Base-by-base conservation (phyloP, 2,888 invertebrate species). In the Euplexia lucipara region DNA sequence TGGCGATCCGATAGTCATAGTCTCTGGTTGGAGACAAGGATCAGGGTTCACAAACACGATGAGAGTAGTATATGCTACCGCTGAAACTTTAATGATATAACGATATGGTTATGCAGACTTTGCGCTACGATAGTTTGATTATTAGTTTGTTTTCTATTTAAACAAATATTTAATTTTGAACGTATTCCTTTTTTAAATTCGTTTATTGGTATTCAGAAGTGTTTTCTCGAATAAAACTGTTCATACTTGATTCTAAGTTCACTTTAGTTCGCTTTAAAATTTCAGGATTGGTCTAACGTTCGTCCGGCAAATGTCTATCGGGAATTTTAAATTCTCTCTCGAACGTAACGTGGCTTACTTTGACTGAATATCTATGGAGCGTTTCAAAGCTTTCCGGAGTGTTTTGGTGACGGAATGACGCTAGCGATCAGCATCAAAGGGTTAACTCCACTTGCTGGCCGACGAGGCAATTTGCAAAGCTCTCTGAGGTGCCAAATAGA, bases 1-100 rank as follows among this genome's bases (percentile, higher is more conserved):
- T 12, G 97, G 97, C 0, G 97, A 98, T 84, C 96, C 96, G 0
- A 85, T 98, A 5, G 95, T 98, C 22, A 90, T 97, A 18, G 95
- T 98, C 14, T 97, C 96, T n/a, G 97, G 97, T 1, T 97, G 97
- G 96, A 96, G 96, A 75, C 96, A 96, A 63, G 97, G 97, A 1
- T 92, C 96, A 1, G 97, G 97, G 0, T 96, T 96, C 83, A 97
- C 97, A 0, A 97, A 98, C 85, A 96, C 96, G 0, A 96, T 97
- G 94, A 94, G 96, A 74, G 92, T 98, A 3, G 88, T 96, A 14
- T 96, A 96, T 78, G 96, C 95, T 6, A 80, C 87, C 4, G 83
- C 89, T 7, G 91, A 93, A 2, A 32, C 20, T 26, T 20, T 60
- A 1, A 53, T 71, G 8, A 73, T 37, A 12, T 26, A 26, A 26